These are phyloP conservation scores for Trimorus sp. DNA, from an alignment of 2,888 invertebrate species.

Conservation along the genomic window DNA sequence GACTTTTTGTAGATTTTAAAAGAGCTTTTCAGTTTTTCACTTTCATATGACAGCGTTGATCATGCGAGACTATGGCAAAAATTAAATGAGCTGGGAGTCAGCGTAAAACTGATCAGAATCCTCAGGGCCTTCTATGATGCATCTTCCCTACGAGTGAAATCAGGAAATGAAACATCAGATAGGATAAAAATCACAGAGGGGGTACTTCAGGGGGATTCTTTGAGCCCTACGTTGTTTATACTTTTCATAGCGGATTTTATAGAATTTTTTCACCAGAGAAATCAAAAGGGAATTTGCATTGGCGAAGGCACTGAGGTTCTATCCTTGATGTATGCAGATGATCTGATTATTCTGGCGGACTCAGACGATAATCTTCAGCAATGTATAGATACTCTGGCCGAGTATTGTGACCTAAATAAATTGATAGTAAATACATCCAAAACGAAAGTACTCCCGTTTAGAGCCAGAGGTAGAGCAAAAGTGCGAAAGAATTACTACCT, in stretches of 20 bases:
- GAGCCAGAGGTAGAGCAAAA: neutral
- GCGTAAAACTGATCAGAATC: constrained; percentile 16
- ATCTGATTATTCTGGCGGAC: constrained; percentile 1
- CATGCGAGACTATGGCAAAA: constrained; percentile 16
- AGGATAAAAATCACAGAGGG: constrained; percentile 13
- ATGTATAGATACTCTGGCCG: neutral
- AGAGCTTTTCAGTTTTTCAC: too few relatives aligned
- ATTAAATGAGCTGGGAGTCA: constrained; percentile 6
- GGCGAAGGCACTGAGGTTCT: too few relatives aligned
- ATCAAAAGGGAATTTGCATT: too few relatives aligned
- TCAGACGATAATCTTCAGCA: neutral
- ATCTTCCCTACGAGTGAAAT: constrained; percentile 22
- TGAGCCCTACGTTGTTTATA: constrained; percentile 27
- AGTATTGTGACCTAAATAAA: constrained; percentile 4
- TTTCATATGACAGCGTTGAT: neutral
- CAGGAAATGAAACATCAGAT: constrained; percentile 12
- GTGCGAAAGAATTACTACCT: neutral
- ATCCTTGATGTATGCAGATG: neutral
- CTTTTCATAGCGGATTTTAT: constrained; percentile 6
- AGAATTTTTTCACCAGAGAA: too few relatives aligned
- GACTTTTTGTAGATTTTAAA: neutral
- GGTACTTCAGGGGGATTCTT: constrained; percentile 31
- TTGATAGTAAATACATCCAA: neutral
- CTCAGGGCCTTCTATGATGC: constrained; percentile 9
- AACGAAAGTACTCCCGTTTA: neutral